phyloP scores from a whole-genome alignment of 2,113 vertebrate species.

The Leuciscus idus region DNA sequence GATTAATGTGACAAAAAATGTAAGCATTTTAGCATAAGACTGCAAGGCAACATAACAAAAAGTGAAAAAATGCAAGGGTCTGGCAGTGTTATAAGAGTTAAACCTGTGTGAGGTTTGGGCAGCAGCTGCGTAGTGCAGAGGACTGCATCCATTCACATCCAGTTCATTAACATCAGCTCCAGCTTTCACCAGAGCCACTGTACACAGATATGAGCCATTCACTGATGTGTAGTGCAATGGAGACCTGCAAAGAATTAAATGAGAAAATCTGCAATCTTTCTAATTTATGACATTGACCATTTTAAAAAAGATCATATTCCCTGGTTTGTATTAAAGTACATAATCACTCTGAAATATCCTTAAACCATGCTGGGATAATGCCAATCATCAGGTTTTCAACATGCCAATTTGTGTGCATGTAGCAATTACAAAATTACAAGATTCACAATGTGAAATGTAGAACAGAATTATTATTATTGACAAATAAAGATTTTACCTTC shows the following conservation, averaged over 20 bases:
- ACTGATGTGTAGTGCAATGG: constrained; percentile 93
- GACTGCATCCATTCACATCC: constrained; percentile 89
- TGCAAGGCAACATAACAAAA: not conserved
- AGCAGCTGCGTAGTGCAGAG: constrained; percentile 92
- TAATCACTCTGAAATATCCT: not conserved
- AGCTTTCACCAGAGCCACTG: constrained; percentile 84
- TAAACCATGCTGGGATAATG: not conserved
- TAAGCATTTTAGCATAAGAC: not conserved
- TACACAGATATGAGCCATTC: constrained; percentile 90
- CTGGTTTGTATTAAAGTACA: not conserved
- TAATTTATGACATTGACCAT: not conserved
- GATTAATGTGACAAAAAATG: not conserved
- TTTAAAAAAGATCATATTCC: not conserved
- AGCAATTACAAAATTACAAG: not conserved
- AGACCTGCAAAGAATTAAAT: constrained; percentile 73
- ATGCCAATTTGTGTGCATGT: not conserved
- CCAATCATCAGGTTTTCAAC: not conserved
- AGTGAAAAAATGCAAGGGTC: not conserved
- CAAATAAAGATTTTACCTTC: constrained; percentile 77
- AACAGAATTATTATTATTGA: not conserved
- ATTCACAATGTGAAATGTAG: not conserved
- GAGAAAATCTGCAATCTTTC: not conserved
- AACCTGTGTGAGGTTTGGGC: constrained; percentile 90
- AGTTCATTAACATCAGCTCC: constrained; percentile 86
- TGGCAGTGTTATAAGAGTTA: constrained; percentile 41